A percentile compares a stretch with the other conserved stretches of the same genome.
Evolutionary conservation across 2,797 vertebrate species (phyloP).

Genomic region (Phoeniculus purpureus): DNA sequence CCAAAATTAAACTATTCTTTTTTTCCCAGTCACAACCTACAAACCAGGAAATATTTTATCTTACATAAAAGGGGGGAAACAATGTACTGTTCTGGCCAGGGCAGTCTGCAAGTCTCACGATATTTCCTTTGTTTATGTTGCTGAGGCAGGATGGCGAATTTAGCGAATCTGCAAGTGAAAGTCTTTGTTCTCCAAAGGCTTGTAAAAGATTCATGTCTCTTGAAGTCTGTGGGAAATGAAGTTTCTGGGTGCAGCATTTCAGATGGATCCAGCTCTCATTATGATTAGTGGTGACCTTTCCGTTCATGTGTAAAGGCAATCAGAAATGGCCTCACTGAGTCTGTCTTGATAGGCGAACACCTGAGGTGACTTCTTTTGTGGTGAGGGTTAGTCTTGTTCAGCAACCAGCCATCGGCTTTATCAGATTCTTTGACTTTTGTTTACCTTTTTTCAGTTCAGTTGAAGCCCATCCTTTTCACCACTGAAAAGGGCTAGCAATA

Average conservation of each 20-base stretch:
- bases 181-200: not conserved
- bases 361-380: not conserved
- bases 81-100: not conserved
- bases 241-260: not conserved
- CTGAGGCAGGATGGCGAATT: not conserved
- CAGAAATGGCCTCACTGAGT: rapidly evolving
- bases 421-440: not conserved
- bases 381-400: not conserved
- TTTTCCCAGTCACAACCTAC: not conserved
- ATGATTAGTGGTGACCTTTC: not conserved
- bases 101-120: not conserved
- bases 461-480: not conserved
- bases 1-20: not conserved
- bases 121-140: not conserved
- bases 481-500: not conserved
- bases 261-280: not conserved
- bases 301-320: not conserved
- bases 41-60: not conserved
- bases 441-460: not conserved
- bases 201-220: not conserved
- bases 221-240: not conserved
- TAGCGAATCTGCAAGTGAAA: not conserved
- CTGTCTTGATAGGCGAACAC: not conserved
- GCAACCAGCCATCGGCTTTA: not conserved
- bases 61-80: not conserved